Conservation (phyloP, 2,888 invertebrate genomes). For the Cacoxenus indagator region DNA sequence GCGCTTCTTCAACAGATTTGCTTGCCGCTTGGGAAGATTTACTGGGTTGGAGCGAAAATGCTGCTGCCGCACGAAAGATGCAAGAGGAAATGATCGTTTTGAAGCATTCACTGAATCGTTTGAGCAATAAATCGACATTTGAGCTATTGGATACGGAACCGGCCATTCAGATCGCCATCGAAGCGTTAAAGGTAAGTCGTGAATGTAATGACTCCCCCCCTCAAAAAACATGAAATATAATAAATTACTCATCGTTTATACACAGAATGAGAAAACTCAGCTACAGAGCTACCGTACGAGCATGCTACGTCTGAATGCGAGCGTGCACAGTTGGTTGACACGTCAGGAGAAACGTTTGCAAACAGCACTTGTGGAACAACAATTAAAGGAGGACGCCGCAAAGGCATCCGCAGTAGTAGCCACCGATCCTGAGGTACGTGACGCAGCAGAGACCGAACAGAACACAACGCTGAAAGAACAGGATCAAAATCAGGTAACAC, state of each 20-base stretch:
- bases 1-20: no score
- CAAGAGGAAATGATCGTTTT: constrained; percentile 71
- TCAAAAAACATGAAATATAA: no score
- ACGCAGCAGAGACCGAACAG: constrained; percentile 27
- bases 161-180: constrained; percentile 69
- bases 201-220: no score
- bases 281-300: constrained; percentile 70
- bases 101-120: constrained; percentile 66
- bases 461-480: constrained; percentile 26
- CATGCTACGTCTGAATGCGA: constrained; percentile 71
- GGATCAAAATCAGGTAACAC: constrained; percentile 25
- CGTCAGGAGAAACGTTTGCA: constrained; percentile 69
- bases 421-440: constrained; percentile 45
- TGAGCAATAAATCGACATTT: constrained; percentile 66
- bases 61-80: constrained; percentile 69
- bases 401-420: constrained; percentile 27
- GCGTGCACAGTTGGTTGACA: constrained; percentile 71
- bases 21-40: constrained; percentile 71
- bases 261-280: constrained; percentile 70
- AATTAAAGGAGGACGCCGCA: constrained; percentile 45
- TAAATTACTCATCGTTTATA: constrained; percentile 17
- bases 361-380: constrained; percentile 58
- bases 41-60: constrained; percentile 71
- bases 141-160: constrained; percentile 70
- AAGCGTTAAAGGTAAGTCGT: constrained; percentile 69